These are phyloP conservation scores for Globodera rostochiensis DNA, from an alignment of 1,140 invertebrate species.

Conservation along the genomic window DNA sequence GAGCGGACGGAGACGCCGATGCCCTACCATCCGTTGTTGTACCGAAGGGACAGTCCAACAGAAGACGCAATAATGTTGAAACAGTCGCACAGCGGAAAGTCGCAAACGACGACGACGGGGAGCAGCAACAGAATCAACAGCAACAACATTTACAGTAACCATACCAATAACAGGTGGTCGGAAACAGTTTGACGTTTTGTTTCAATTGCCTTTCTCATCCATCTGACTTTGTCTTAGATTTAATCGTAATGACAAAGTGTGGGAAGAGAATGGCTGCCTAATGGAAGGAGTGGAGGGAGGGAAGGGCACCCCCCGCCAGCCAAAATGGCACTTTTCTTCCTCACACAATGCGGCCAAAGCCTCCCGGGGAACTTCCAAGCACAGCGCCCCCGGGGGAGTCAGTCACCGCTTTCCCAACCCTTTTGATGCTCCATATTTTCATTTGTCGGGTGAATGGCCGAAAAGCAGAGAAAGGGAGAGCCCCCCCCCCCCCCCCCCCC, in stretches of 20 bases:
- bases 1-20: slow-evolving; percentile 68
- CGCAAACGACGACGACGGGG: not conserved
- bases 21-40: slow-evolving; percentile 63
- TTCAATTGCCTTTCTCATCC: too few species aligned
- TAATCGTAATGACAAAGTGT: too few species aligned
- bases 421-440: not conserved
- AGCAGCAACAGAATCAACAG: slow-evolving; percentile 3
- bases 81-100: not conserved
- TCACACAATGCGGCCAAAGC: not conserved
- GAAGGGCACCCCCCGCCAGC: too few species aligned
- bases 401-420: too few species aligned
- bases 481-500: too few species aligned
- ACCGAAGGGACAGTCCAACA: slow-evolving; percentile 35
- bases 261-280: too few species aligned
- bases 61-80: not conserved
- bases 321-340: not conserved
- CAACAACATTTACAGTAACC: slow-evolving; percentile 7
- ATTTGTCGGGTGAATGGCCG: not conserved
- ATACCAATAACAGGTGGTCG: not conserved
- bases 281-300: too few species aligned
- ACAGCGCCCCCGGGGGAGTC: not conserved
- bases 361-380: not conserved
- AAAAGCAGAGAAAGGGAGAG: not conserved
- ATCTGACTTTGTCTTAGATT: too few species aligned
- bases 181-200: not conserved